A percentile compares a stretch with the other conserved stretches of the same genome.
These are phyloP conservation scores for Callaeas wilsoni DNA, from an alignment of 2,113 vertebrate species.

Conservation along the genomic window DNA sequence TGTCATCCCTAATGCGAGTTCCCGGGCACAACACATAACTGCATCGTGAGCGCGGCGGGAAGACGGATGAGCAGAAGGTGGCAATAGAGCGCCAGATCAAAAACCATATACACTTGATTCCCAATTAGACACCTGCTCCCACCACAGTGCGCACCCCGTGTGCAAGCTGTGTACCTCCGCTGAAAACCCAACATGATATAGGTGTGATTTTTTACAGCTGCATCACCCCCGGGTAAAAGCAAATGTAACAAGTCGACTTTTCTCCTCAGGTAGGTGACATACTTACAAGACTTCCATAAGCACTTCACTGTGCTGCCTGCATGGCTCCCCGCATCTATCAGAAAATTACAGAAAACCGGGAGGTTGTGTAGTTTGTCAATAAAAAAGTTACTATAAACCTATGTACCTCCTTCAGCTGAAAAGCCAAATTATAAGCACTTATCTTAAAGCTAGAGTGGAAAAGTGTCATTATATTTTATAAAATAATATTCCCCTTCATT, in stretches of 20 bases:
- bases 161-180: rapidly evolving
- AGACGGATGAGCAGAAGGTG: background rate
- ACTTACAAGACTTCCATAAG: background rate
- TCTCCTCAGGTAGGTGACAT: background rate
- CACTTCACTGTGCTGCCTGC: background rate
- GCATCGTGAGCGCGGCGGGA: rapidly evolving
- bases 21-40: rapidly evolving
- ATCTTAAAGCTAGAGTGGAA: background rate
- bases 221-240: background rate
- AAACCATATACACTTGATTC: rapidly evolving
- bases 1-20: background rate
- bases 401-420: background rate
- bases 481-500: background rate
- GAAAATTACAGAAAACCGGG: background rate
- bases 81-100: background rate
- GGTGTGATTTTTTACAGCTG: rapidly evolving
- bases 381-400: background rate
- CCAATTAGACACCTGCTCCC: background rate
- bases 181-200: rapidly evolving
- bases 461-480: background rate
- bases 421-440: background rate
- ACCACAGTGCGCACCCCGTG: rapidly evolving
- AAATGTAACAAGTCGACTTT: rapidly evolving
- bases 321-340: rapidly evolving
- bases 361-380: rapidly evolving